Evolutionary conservation across 1,140 invertebrate species (phyloP).

Genomic region (Pogonus chalceus): DNA sequence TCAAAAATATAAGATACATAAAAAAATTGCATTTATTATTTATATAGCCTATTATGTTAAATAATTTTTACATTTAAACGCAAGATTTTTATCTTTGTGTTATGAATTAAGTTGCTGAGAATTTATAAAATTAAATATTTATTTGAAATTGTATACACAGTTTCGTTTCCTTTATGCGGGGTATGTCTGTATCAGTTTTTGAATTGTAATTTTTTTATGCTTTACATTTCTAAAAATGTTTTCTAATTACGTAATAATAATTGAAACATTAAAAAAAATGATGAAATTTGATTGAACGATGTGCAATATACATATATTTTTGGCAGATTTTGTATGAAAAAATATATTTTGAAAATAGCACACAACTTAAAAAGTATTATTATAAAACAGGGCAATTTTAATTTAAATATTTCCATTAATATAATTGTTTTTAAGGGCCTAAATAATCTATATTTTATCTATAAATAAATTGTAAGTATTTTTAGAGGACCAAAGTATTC

Average conservation of each 20-base stretch:
- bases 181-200: no score
- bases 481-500: slow-evolving; percentile 29
- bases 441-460: slow-evolving; percentile 21
- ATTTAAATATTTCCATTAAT: slow-evolving; percentile 6
- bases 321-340: background rate
- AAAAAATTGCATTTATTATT: no score
- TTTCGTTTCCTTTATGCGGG: no score
- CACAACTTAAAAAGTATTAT: slow-evolving; percentile 22
- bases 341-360: background rate
- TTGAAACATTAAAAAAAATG: background rate
- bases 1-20: no score
- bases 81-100: no score
- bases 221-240: slow-evolving; percentile 9
- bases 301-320: slow-evolving; percentile 3
- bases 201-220: background rate
- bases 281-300: slow-evolving; percentile 5
- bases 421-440: background rate
- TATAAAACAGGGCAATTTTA: slow-evolving; percentile 30
- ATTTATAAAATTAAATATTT: no score
- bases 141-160: no score
- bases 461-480: slow-evolving; percentile 22
- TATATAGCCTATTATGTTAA: no score
- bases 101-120: no score
- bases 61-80: no score
- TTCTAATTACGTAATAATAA: slow-evolving; percentile 9